Base-by-base conservation (phyloP, 2,888 invertebrate genomes). In the Acleris sparsana region DNA sequence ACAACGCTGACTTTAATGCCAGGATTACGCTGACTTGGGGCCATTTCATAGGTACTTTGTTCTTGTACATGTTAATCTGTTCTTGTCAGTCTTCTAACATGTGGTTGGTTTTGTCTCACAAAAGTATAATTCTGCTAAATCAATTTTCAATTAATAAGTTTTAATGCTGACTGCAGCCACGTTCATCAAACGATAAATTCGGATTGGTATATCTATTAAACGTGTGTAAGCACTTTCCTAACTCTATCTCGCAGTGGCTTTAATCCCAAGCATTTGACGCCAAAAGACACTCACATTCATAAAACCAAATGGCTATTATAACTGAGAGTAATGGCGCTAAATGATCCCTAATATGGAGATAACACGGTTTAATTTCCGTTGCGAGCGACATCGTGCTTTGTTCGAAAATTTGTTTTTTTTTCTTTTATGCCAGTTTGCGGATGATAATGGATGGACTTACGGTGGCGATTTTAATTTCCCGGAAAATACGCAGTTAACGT, bases 401-500 rank as follows among this genome's bases (percentile, higher is more conserved):
- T 55, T 60, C 53, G 43, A 64, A 60, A 64, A 64, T 64, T 64
- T 60, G 59, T 20, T 64, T 64, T 58, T 64, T 58, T 62, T 64
- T 56, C 49, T 18, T 62, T 51, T 43, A 55, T 55, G 39, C 39
- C 48, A n/a, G 20, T 53, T 53, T 53, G 53, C 0, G 17, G 48
- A 55, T 39, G 53, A n/a, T 62, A 55, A 62, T 55, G 46, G 33
- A 53, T 48, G 39, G 17, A 16, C 18, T 33, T 22, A 33, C 53
- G 48, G 48, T 39, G 33, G 55, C 43, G 13, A 61, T 62, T 62
- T 53, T 22, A 58, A 48, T 17, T 57, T 48, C 48, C 7, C 48
- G 48, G 9, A 17, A 48, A 48, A 48, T 48, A 9, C 17, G 48
- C 18, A 18, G 16, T 18, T 48, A 9, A 48, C n/a, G 18, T 17